Evolutionary conservation across 64 coral and sea anemone species (phyloP).

Genomic region (Pocillopora verrucosa): DNA sequence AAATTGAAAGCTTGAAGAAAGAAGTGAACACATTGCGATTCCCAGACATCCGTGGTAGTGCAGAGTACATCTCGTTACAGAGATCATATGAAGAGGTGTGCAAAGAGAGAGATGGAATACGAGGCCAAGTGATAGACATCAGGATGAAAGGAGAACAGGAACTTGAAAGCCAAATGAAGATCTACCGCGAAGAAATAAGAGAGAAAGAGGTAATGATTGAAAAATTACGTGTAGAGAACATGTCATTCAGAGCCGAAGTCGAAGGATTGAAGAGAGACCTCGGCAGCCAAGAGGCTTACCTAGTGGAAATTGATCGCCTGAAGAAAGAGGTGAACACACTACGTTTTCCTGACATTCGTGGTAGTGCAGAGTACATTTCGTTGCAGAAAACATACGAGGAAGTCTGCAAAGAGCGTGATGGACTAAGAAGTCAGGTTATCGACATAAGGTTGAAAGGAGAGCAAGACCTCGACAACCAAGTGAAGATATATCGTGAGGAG

Average conservation of each 20-base stretch:
- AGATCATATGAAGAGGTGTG: constrained; percentile 9
- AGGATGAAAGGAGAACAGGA: not conserved
- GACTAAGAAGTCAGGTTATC: not conserved
- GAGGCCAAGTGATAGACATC: not conserved
- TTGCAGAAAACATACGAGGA: constrained; percentile 33
- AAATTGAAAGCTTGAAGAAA: constrained; percentile 28
- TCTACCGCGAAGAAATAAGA: constrained; percentile 21
- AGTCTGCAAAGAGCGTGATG: constrained; percentile 39
- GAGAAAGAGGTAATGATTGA: constrained; percentile 44
- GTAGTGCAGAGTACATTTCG: constrained; percentile 28
- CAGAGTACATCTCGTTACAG: constrained; percentile 41
- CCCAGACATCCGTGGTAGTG: constrained; percentile 24
- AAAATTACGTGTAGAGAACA: constrained; percentile 19
- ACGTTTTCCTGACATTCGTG: constrained; percentile 30
- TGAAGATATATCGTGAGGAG: not conserved
- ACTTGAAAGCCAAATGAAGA: not conserved
- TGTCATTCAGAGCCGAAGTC: constrained; percentile 26
- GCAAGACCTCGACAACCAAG: not conserved
- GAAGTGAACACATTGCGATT: constrained; percentile 26
- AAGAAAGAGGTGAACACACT: constrained; percentile 24
- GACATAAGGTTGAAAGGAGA: not conserved
- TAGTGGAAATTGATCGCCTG: constrained; percentile 29
- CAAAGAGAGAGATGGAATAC: constrained; percentile 20
- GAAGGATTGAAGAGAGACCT: constrained; percentile 23
- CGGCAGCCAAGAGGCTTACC: constrained; percentile 24